phyloP scores from a whole-genome alignment of 2,797 vertebrate species.

The Anabas testudineus region DNA sequence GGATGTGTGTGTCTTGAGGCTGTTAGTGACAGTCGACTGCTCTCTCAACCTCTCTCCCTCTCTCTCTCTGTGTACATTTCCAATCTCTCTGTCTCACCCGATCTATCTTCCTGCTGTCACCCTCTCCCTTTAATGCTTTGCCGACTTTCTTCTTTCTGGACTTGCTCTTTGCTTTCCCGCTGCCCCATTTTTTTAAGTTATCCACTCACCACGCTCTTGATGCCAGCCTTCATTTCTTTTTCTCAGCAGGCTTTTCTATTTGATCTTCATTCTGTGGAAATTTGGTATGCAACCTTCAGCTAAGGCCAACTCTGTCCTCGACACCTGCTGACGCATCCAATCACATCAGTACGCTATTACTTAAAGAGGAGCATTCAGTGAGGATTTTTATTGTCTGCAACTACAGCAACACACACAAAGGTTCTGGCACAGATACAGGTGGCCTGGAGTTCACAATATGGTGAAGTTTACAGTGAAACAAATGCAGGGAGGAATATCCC shows the following conservation, averaged over 20 bases:
- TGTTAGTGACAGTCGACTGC: constrained; percentile 39
- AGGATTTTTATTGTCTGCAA: neutral
- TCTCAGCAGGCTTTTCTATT: constrained; percentile 1
- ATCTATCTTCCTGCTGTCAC: constrained; percentile 45
- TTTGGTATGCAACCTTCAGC: constrained; percentile 16
- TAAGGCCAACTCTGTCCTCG: constrained; percentile 19
- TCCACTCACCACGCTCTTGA: constrained; percentile 20
- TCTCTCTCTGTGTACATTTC: constrained; percentile 37
- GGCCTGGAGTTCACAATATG: neutral
- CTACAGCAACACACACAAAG: neutral
- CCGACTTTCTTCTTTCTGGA: constrained; percentile 27
- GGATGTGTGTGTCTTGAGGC: constrained; percentile 12
- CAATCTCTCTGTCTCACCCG: constrained; percentile 43
- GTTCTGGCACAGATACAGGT: neutral
- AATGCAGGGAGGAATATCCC: neutral
- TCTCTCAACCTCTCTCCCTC: constrained; percentile 26
- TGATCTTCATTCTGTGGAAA: constrained; percentile 17
- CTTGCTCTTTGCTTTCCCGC: constrained; percentile 36
- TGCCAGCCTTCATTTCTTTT: constrained; percentile 10
- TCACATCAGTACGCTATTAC: constrained; percentile 17
- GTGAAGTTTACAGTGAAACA: constrained; percentile 1
- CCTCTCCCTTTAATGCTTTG: constrained; percentile 34
- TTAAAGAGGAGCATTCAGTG: constrained; percentile 18
- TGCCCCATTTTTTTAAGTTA: constrained; percentile 18
- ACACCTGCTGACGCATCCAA: constrained; percentile 21